These are phyloP conservation scores for Cremastinae sp. DNA, from an alignment of 2,888 invertebrate species.

Conservation along the genomic window DNA sequence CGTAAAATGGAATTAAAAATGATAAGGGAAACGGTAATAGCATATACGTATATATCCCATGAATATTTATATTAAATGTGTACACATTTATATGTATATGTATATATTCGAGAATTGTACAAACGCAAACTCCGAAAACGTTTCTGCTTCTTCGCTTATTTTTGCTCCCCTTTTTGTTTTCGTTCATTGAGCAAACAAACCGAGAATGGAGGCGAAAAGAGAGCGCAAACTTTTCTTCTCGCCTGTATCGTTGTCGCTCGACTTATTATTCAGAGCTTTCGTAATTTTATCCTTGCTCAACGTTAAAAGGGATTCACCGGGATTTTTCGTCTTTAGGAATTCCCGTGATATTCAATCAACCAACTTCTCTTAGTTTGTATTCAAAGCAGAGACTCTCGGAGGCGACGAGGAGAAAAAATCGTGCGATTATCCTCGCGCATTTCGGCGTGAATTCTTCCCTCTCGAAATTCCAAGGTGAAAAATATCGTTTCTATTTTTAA, in stretches of 20 bases:
- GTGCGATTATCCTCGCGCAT: too few relatives aligned
- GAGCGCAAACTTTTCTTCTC: neutral
- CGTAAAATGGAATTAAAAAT: slow-evolving; percentile 74
- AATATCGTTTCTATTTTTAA: too few relatives aligned
- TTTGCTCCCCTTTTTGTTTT: slow-evolving; percentile 6
- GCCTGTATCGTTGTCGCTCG: neutral
- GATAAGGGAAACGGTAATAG: slow-evolving; percentile 62
- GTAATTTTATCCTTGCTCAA: neutral
- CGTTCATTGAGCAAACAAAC: neutral
- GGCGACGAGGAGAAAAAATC: too few relatives aligned
- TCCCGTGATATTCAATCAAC: too few relatives aligned
- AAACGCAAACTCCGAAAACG: slow-evolving; percentile 13
- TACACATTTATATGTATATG: neutral
- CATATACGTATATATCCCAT: neutral
- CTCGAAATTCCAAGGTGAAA: too few relatives aligned
- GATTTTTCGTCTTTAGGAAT: too few relatives aligned
- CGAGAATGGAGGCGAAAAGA: neutral
- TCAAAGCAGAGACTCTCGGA: too few relatives aligned
- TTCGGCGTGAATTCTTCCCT: too few relatives aligned
- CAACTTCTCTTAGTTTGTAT: too few relatives aligned
- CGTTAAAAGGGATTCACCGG: neutral
- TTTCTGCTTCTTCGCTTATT: slow-evolving; percentile 1
- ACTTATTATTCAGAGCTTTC: neutral
- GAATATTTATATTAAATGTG: neutral
- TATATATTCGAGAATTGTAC: neutral